A percentile compares a stretch with the other conserved stretches of the same genome.
These are phyloP conservation scores for Acanthiza pusilla DNA, from an alignment of 2,797 vertebrate species.

Conservation along the genomic window DNA sequence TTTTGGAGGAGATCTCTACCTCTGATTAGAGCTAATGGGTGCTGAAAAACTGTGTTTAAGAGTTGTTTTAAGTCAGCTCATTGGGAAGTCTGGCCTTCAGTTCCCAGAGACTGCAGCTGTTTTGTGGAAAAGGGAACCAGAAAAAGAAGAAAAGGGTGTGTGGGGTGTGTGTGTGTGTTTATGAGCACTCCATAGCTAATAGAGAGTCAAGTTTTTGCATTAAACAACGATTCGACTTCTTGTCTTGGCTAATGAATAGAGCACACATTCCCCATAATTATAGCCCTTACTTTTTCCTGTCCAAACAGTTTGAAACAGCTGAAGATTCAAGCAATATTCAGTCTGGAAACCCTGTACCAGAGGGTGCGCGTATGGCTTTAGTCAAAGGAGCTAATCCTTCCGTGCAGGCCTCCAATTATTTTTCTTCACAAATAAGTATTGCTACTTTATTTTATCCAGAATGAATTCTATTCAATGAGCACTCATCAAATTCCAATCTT, in stretches of 20 bases:
- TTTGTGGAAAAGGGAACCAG: neutral
- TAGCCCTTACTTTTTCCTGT: constrained; percentile 22
- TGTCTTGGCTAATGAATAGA: constrained; percentile 3
- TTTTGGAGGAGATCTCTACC: constrained; percentile 23
- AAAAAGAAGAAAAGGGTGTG: neutral
- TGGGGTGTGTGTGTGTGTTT: neutral
- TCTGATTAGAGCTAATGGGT: constrained; percentile 10
- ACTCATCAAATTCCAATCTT: constrained; percentile 43
- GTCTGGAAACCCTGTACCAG: neutral
- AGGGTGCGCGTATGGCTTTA: constrained; percentile 5
- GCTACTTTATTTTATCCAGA: constrained; percentile 32
- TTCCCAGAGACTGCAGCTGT: neutral
- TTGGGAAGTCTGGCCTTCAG: neutral
- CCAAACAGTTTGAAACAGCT: constrained; percentile 50
- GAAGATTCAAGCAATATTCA: constrained; percentile 32
- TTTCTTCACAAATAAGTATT: constrained; percentile 42
- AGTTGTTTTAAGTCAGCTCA: neutral
- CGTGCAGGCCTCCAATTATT: constrained; percentile 31
- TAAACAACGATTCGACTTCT: neutral
- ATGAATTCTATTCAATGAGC: constrained; percentile 27
- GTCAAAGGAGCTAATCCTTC: constrained; percentile 46
- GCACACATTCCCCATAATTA: constrained; percentile 3
- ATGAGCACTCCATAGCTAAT: neutral
- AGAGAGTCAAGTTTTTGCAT: constrained; percentile 21
- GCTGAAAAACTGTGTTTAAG: constrained; percentile 27